These are phyloP conservation scores for Anarrhichthys ocellatus DNA, from an alignment of 2,113 vertebrate species.

Conservation along the genomic window DNA sequence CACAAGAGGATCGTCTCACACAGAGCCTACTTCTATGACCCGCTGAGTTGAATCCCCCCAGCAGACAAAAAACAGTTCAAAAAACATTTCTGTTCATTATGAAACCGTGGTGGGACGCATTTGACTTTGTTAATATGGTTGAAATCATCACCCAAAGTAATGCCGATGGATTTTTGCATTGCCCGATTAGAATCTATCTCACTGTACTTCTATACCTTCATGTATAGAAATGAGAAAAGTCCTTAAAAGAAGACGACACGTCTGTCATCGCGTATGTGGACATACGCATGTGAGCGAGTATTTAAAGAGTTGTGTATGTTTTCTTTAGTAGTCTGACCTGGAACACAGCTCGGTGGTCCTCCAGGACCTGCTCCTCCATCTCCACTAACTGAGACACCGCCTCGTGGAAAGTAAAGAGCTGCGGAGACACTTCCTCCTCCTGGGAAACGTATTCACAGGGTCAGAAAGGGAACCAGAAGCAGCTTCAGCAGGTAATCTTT, in stretches of 20 bases:
- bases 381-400: slow-evolving; percentile 98
- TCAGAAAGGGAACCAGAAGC: neutral
- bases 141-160: too few species aligned
- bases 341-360: slow-evolving; percentile 96
- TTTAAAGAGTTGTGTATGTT: neutral
- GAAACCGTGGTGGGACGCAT: too few species aligned
- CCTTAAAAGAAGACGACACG: neutral
- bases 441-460: slow-evolving; percentile 59
- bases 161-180: neutral
- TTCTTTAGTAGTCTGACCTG: slow-evolving; percentile 84
- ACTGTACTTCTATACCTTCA: neutral
- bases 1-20: too few species aligned
- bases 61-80: too few species aligned
- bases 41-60: too few species aligned
- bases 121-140: too few species aligned
- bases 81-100: too few species aligned
- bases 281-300: neutral
- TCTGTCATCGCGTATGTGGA: neutral
- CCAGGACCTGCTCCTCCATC: slow-evolving; percentile 98
- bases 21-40: too few species aligned
- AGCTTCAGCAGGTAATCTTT: neutral
- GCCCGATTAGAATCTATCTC: neutral
- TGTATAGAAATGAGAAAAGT: neutral
- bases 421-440: slow-evolving; percentile 98
- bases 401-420: slow-evolving; percentile 97